Evolutionary conservation across 2,113 vertebrate genomes (phyloP).

Genomic region (Leucoraja erinaceus): DNA sequence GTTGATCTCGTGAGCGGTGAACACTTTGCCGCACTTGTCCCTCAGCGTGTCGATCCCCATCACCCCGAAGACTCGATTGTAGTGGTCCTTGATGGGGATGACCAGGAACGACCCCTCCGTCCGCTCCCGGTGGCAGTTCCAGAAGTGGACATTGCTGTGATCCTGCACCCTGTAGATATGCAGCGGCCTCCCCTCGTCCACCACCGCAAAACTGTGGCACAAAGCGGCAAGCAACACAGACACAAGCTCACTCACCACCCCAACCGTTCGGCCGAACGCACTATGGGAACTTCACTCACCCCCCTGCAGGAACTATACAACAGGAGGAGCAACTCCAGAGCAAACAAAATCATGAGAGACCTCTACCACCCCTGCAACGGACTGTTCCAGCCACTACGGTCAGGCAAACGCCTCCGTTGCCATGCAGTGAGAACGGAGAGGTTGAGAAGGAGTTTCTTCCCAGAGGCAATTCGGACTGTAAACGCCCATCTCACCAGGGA

Average conservation of each 20-base stretch:
- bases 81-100: constrained; percentile 56
- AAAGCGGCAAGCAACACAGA: not conserved
- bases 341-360: too few species aligned
- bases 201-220: constrained; percentile 55
- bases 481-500: too few species aligned
- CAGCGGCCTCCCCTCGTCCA: constrained; percentile 57
- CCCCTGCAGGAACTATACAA: too few species aligned
- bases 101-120: constrained; percentile 60
- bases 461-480: too few species aligned
- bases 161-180: constrained; percentile 60
- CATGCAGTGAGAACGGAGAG: too few species aligned
- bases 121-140: constrained; percentile 51
- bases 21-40: constrained; percentile 50
- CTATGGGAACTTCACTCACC: too few species aligned
- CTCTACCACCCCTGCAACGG: too few species aligned
- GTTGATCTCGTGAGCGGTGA: constrained; percentile 59
- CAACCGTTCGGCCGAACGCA: too few species aligned
- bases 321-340: too few species aligned
- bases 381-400: too few species aligned
- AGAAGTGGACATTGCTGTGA: constrained; percentile 62
- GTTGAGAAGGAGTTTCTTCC: too few species aligned
- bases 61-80: constrained; percentile 59
- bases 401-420: too few species aligned
- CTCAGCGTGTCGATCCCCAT: constrained; percentile 61
- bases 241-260: not conserved